Percentiles rank a stretch among this genome's conserved stretches.
Evolutionary conservation across 2,113 vertebrate genomes (phyloP).

Genomic region (Monopterus albus): DNA sequence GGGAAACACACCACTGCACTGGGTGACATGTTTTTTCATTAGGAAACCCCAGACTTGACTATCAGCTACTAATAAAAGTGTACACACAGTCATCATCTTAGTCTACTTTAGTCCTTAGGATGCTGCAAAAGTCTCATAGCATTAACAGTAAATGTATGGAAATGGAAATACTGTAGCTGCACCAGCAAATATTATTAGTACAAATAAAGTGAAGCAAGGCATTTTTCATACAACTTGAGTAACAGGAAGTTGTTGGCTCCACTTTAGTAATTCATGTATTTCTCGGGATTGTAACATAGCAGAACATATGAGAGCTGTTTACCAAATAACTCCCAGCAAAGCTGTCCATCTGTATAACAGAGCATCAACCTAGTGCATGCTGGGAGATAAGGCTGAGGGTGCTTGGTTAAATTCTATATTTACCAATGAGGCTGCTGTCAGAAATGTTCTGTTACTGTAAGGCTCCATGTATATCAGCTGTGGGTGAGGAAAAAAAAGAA

Average conservation of each 20-base stretch:
- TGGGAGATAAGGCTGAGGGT: slow-evolving; percentile 71
- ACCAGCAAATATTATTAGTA: too few relatives aligned
- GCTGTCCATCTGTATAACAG: slow-evolving; percentile 70
- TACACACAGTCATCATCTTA: not conserved
- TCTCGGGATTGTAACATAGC: slow-evolving; percentile 67
- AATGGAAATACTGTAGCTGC: too few relatives aligned
- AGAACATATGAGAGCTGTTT: slow-evolving; percentile 78
- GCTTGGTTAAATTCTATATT: slow-evolving; percentile 72
- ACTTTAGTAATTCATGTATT: slow-evolving; percentile 40
- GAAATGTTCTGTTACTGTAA: slow-evolving; percentile 54
- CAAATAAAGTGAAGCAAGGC: too few relatives aligned
- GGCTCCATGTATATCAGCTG: not conserved
- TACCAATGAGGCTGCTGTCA: slow-evolving; percentile 70
- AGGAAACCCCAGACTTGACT: too few relatives aligned
- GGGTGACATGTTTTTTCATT: too few relatives aligned
- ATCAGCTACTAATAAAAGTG: not conserved
- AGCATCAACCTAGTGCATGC: slow-evolving; percentile 68
- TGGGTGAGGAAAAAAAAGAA: too few relatives aligned
- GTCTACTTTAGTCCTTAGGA: not conserved
- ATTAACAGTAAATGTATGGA: not conserved
- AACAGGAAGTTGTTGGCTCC: slow-evolving; percentile 7
- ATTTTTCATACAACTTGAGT: slow-evolving; percentile 1
- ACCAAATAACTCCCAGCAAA: slow-evolving; percentile 67
- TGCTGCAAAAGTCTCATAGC: not conserved
- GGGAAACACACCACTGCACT: too few relatives aligned